Evolutionary conservation across 1,140 invertebrate genomes (phyloP).

Genomic region (Ladona fulva): DNA sequence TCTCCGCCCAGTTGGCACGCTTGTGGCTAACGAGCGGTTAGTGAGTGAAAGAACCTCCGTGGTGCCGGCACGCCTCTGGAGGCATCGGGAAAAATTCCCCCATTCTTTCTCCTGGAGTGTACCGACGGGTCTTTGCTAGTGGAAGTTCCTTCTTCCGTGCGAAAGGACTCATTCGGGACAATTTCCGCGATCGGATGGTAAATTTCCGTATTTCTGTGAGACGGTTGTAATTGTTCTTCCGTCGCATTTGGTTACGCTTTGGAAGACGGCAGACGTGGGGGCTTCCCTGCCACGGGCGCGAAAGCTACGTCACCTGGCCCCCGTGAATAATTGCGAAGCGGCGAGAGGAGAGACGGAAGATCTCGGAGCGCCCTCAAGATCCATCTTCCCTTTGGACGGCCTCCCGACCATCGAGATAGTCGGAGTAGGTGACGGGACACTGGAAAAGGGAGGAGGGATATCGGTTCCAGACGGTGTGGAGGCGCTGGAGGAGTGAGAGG

Average conservation of each 20-base stretch:
- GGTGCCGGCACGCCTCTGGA: background rate
- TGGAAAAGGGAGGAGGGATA: background rate
- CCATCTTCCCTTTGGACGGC: too few relatives aligned
- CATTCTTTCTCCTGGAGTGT: too few relatives aligned
- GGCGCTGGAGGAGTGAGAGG: background rate
- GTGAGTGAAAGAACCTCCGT: background rate
- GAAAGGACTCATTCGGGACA: too few relatives aligned
- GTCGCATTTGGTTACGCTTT: background rate
- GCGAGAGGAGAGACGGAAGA: background rate
- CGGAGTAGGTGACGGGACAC: background rate
- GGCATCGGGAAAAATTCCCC: background rate
- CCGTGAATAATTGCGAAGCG: too few relatives aligned
- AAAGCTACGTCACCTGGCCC: background rate
- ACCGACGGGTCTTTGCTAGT: too few relatives aligned
- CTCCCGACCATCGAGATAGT: background rate
- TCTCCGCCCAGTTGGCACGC: background rate
- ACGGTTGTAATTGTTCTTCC: background rate
- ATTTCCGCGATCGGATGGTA: too few relatives aligned
- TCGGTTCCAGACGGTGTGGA: background rate
- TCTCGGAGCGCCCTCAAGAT: background rate
- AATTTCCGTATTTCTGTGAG: too few relatives aligned
- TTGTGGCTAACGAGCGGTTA: background rate
- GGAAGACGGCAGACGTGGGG: background rate
- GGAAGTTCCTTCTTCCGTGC: too few relatives aligned
- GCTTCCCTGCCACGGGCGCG: background rate